Conservation (phyloP, 2,888 invertebrate species). For the Lepidochrysops patricia region DNA sequence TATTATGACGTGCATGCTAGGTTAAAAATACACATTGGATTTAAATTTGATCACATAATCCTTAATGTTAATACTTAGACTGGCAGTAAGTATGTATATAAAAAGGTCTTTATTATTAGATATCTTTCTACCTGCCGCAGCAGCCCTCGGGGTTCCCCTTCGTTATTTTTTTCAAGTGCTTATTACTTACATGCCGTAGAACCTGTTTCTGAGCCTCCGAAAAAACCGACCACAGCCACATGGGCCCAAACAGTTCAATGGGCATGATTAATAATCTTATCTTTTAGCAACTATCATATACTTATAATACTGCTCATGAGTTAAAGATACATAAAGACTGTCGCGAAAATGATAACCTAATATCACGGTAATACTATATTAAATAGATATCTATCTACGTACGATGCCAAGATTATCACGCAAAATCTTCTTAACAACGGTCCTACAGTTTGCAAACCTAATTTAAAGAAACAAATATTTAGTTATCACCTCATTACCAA, state of each 20-base stretch:
- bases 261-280: background rate
- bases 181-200: conserved; percentile 11
- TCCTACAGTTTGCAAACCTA: no score
- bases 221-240: background rate
- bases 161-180: conserved; percentile 4
- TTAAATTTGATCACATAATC: background rate
- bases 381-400: no score
- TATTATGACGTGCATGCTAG: no score
- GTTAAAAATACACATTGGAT: no score
- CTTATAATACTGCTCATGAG: no score
- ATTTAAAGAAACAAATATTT: no score
- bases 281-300: background rate
- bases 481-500: no score
- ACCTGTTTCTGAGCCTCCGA: conserved; percentile 7
- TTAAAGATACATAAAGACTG: no score
- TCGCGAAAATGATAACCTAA: no score
- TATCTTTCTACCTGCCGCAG: conserved; percentile 4
- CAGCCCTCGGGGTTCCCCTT: conserved; percentile 5
- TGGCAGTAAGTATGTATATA: background rate
- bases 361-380: no score
- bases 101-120: conserved; percentile 1
- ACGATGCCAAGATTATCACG: no score
- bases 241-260: background rate
- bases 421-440: no score
- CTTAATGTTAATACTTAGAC: background rate